Conservation (phyloP, 2,888 invertebrate species). For the Diloba caeruleocephala region DNA sequence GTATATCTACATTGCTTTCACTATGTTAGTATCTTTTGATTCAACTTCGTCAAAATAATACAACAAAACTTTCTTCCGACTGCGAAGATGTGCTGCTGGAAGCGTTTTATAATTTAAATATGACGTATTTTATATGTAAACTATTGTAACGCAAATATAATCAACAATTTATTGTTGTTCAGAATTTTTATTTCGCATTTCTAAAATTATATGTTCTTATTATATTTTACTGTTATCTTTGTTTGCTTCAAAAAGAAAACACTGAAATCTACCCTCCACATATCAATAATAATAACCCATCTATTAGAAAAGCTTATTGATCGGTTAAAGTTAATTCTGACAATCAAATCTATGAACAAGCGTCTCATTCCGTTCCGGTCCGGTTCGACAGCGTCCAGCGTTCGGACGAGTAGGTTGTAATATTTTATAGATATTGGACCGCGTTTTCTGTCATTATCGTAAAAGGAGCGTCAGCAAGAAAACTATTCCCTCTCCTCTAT, state of each 20-base stretch:
- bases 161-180: no score
- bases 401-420: constrained; percentile 65
- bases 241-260: constrained; percentile 10
- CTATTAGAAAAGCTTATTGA: constrained; percentile 59
- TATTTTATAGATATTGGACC: constrained; percentile 89
- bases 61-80: no score
- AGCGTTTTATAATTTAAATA: no score
- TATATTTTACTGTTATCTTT: no score
- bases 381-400: constrained; percentile 56
- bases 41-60: no score
- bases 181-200: no score
- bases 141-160: no score
- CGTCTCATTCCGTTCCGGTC: constrained; percentile 55
- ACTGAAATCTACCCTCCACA: constrained; percentile 22
- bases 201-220: no score
- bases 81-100: no score
- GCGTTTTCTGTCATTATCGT: constrained; percentile 87
- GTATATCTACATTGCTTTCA: no score
- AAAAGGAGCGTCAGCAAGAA: constrained; percentile 88
- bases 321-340: constrained; percentile 76
- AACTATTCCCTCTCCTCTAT: constrained; percentile 86
- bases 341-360: constrained; percentile 73
- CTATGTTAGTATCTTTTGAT: no score
- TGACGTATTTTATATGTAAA: no score
- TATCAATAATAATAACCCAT: constrained; percentile 46